Percentiles rank a stretch among this genome's conserved stretches.
These are phyloP conservation scores for Eretmochelys imbricata DNA, from an alignment of 2,113 vertebrate species.

Conservation along the genomic window DNA sequence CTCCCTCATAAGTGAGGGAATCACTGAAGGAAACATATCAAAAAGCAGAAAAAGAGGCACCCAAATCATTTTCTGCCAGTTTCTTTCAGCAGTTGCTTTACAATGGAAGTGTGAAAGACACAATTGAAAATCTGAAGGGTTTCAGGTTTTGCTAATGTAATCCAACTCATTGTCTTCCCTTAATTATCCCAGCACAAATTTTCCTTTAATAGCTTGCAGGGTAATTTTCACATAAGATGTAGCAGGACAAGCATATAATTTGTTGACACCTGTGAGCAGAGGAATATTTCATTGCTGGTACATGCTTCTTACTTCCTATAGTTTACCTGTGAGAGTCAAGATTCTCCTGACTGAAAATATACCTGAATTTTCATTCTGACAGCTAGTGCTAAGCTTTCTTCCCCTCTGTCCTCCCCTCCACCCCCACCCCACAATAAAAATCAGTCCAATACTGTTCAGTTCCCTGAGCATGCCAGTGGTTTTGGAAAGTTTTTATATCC, in stretches of 20 bases:
- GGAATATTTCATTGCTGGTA: neutral
- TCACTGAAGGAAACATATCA: neutral
- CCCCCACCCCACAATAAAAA: neutral
- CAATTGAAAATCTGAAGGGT: neutral
- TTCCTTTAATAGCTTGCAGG: neutral
- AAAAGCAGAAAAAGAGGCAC: neutral
- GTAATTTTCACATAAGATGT: neutral
- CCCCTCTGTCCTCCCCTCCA: too few relatives aligned
- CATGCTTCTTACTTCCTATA: neutral
- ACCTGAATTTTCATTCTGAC: neutral
- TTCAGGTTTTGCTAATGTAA: neutral
- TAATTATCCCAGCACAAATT: neutral
- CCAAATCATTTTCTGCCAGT: neutral
- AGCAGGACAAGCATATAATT: neutral
- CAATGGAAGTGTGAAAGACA: neutral
- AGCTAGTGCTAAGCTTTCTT: neutral
- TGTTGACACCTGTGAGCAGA: neutral
- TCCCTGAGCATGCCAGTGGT: neutral
- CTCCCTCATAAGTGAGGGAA: neutral
- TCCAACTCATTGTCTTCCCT: neutral
- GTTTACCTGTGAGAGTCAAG: neutral
- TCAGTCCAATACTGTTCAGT: neutral
- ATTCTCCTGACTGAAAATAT: neutral
- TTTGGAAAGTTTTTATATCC: neutral
- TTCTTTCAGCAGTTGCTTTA: neutral